A percentile compares a stretch with the other conserved stretches of the same genome.
These are phyloP conservation scores for Lycaon pictus DNA, from an alignment of 2,113 vertebrate species.

Conservation along the genomic window DNA sequence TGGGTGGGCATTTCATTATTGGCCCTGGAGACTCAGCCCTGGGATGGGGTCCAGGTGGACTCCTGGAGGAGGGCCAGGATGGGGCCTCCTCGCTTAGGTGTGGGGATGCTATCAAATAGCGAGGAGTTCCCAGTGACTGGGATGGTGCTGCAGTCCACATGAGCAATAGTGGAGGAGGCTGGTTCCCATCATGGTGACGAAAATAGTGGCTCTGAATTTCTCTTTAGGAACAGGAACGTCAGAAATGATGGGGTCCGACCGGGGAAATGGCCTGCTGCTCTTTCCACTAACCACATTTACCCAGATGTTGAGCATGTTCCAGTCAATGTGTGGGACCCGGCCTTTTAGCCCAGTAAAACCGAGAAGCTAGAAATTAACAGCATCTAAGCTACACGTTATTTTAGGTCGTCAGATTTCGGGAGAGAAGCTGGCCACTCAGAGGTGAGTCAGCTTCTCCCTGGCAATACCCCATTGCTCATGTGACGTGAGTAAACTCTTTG, in stretches of 20 bases:
- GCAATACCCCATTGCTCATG: background rate
- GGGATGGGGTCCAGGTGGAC: rapidly evolving
- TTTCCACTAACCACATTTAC: background rate
- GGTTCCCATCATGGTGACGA: background rate
- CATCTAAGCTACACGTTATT: background rate
- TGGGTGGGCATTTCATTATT: background rate
- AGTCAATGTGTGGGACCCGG: background rate
- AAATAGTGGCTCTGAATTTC: background rate
- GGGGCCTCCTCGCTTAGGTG: background rate
- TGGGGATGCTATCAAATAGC: background rate
- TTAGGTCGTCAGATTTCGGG: background rate
- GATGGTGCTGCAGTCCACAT: background rate
- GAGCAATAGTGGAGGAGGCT: background rate
- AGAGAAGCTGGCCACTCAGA: background rate
- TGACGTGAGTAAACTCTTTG: background rate
- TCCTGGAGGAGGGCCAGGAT: background rate
- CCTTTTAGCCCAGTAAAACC: background rate
- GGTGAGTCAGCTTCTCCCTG: background rate
- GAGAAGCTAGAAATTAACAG: background rate
- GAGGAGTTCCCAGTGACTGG: background rate
- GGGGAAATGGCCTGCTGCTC: background rate
- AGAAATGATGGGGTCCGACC: background rate
- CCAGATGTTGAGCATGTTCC: background rate
- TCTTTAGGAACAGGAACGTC: background rate
- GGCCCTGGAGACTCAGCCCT: background rate